Evolutionary conservation across 2,797 vertebrate genomes (phyloP), one percentile per base, ranked within the genome.

Genomic region (Sebastes elongatus): DNA sequence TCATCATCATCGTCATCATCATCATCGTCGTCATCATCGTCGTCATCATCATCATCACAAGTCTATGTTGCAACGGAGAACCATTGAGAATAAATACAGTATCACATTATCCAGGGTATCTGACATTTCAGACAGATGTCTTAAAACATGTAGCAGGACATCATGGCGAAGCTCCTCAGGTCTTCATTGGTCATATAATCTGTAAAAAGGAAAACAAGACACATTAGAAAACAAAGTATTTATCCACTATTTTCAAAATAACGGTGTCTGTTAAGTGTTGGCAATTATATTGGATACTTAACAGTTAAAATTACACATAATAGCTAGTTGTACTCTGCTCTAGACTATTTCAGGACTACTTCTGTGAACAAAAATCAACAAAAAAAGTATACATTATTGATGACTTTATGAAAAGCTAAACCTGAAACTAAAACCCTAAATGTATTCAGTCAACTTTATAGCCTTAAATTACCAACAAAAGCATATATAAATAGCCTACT

Each of bases 91-190:
- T 73, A 69, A 76, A 81, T 76, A 76, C 6, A 49, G 22, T 10
- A 1, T 89, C 78, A 88, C 83, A 86, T 87, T 61, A 23, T 83
- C n/a, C 74, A 77, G 74, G 78, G 72, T 33, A 2, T 81, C 30
- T 4, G 46, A 30, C 49, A 68, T 4, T 7, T 35, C 2, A 1
- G 74, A 11, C 2, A 1, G 65, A 11, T 7, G 59, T 27, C 10
- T 96, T 83, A 96, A 75, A 95, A 90, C 92, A 94, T 93, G 83
- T 88, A 89, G 75, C 88, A 90, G 69, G 94, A 80, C 95, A 96
- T 95, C 90, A 95, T 53, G 63, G 94, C 93, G 10, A 96, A 33
- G 87, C 76, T 83, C 69, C 75, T 93, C 30, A 96, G 2, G 10
- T 96, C 96, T 0, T 75, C 89, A n/a, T 42, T n/a, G 38, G 87